These are phyloP conservation scores for Pseudanteris insignis DNA, from an alignment of 2,888 invertebrate genomes.

Conservation along the genomic window DNA sequence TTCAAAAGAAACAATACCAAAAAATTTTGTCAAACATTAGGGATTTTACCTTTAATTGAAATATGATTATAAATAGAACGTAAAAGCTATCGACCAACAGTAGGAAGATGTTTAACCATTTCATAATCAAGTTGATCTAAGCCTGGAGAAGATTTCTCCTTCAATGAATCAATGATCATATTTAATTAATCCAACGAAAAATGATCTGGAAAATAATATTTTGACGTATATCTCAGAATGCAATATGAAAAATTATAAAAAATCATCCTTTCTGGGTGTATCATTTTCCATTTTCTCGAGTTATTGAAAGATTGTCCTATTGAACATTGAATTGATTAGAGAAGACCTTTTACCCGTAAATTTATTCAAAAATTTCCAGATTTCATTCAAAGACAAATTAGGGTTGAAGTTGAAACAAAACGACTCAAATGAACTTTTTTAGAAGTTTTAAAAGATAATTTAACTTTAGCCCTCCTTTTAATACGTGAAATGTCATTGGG, in stretches of 20 bases:
- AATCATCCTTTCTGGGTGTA: too few species aligned
- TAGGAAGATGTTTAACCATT: constrained; percentile 1
- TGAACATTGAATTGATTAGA: too few species aligned
- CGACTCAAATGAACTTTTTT: too few species aligned
- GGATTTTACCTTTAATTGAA: too few species aligned
- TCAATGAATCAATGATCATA: not conserved
- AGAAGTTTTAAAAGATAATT: too few species aligned
- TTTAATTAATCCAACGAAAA: not conserved
- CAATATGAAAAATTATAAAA: not conserved
- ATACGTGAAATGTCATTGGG: too few species aligned
- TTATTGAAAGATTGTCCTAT: too few species aligned
- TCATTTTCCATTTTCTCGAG: not conserved
- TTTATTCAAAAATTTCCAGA: not conserved
- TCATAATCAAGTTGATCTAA: constrained; percentile 1
- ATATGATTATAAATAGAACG: too few species aligned
- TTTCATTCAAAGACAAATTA: not conserved
- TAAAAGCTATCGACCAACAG: not conserved
- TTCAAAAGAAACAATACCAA: too few species aligned
- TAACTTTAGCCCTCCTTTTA: too few species aligned
- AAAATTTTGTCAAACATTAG: too few species aligned
- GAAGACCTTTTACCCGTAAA: not conserved
- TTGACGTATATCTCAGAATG: not conserved
- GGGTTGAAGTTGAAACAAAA: not conserved
- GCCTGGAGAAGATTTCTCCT: not conserved
- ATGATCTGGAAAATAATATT: not conserved